Base-by-base conservation (phyloP, 2,797 vertebrate genomes). In the Emys orbicularis region DNA sequence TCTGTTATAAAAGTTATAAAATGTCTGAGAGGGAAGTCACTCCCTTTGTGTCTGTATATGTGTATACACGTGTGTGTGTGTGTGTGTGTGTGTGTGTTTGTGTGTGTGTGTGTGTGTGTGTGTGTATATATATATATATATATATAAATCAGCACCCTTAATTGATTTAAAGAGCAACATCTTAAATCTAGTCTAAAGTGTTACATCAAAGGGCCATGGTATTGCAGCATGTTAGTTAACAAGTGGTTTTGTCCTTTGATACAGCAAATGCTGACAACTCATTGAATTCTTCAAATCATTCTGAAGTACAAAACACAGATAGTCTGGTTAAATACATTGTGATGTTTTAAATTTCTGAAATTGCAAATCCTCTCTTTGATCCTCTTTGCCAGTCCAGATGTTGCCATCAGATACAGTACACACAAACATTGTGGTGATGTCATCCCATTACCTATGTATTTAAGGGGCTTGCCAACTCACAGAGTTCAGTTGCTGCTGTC, bases 351-450 rank as follows among this genome's bases (percentile, higher is more conserved):
- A 31, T 34, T 15, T 0, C 2, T 2, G 23, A 4, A 79, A 52
- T 29, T 34, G 27, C 91, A 1, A 8, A 29, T 2, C n/a, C 16
- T 34, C 31, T 61, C 27, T 82, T 80, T 53, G 47, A 41, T 84
- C 31, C 34, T n/a, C 77, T 50, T 21, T 6, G 79, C 1, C 52
- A 80, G 47, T 86, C 0, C 59, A 44, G 77, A 52, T 61, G 27
- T 3, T 68, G 52, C 41, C 72, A 56, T 0, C 27, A 44, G 76
- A 8, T 76, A 82, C 65, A 11, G 83, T 41, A 3, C 0, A 0
- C 12, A n/a, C 27, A 79, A 15, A 49, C 44, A 2, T 1, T 27
- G 49, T 61, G 57, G 15, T 59, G 41, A 59, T 29, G 3, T 29
- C 49, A 1, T 81, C 57, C 47, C 29, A 54, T 86, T 86, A 10